Evolutionary conservation across 2,888 invertebrate species (phyloP).

Genomic region (Lasioglossum villosulum): DNA sequence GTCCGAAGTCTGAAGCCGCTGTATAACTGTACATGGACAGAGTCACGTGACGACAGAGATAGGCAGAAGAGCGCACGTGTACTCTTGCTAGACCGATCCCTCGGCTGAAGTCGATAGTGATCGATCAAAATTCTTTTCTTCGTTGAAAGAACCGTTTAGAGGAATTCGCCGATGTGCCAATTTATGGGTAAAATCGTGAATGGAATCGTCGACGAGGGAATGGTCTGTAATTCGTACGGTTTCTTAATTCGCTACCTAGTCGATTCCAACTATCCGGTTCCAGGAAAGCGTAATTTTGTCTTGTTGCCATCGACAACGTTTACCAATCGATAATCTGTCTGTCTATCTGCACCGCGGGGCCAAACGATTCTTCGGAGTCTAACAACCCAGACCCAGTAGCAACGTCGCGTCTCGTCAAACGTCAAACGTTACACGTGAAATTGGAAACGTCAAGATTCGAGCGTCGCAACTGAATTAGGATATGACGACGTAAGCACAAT

Average conservation of each 20-base stretch:
- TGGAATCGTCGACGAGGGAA: neutral
- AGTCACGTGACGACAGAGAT: constrained; percentile 43
- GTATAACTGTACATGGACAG: constrained; percentile 62
- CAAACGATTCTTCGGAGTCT: neutral
- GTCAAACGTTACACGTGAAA: too few relatives aligned
- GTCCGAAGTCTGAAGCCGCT: constrained; percentile 37
- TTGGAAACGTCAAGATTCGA: too few relatives aligned
- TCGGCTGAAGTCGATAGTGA: neutral
- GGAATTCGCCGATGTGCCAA: neutral
- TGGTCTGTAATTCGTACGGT: neutral
- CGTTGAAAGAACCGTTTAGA: neutral
- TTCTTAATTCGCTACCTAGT: neutral
- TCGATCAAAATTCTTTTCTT: neutral
- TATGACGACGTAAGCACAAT: too few relatives aligned
- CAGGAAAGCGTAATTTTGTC: neutral
- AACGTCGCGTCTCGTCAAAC: neutral
- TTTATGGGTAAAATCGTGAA: neutral
- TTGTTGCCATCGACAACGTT: neutral
- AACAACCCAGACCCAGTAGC: neutral
- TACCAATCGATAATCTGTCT: neutral
- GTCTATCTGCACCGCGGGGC: neutral
- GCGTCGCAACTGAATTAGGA: neutral
- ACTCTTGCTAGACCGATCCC: constrained; percentile 7
- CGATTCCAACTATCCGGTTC: neutral
- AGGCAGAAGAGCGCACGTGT: constrained; percentile 46